A percentile compares a stretch with the other conserved stretches of the same genome.
These are phyloP conservation scores for Apteryx owenii DNA, from an alignment of 2,113 vertebrate species.

Conservation along the genomic window DNA sequence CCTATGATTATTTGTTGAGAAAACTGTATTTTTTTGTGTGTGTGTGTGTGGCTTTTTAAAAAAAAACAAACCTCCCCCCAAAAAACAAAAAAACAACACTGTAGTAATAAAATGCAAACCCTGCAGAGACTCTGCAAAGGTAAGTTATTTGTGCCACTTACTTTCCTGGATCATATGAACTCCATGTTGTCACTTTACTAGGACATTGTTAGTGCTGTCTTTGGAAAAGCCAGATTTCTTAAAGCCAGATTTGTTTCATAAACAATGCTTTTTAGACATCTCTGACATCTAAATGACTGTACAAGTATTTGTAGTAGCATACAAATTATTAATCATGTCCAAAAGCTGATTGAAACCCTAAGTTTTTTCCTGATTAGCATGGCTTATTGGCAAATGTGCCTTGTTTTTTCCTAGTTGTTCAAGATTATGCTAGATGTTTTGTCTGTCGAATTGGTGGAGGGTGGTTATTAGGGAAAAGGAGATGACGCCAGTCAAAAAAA, in stretches of 20 bases:
- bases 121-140: neutral
- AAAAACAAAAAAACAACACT: too few species aligned
- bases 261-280: neutral
- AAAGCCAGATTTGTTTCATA: neutral
- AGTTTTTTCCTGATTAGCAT: neutral
- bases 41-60: neutral
- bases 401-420: neutral
- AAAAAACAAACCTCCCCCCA: too few species aligned
- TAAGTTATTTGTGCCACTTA: slow-evolving; percentile 18
- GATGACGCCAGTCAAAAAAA: neutral
- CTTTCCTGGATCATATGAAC: neutral
- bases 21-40: neutral
- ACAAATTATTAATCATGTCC: neutral
- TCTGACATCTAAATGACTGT: neutral
- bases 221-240: neutral
- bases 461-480: neutral
- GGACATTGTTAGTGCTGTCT: neutral
- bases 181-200: slow-evolving; percentile 18
- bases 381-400: neutral
- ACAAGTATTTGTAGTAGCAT: neutral
- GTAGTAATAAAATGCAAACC: neutral
- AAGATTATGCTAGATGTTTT: neutral
- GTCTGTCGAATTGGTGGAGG: fast-evolving
- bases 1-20: neutral
- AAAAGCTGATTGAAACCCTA: neutral